These are phyloP conservation scores for Scolanthus callimorphus DNA, from an alignment of 92 coral and sea anemone species.

Conservation along the genomic window DNA sequence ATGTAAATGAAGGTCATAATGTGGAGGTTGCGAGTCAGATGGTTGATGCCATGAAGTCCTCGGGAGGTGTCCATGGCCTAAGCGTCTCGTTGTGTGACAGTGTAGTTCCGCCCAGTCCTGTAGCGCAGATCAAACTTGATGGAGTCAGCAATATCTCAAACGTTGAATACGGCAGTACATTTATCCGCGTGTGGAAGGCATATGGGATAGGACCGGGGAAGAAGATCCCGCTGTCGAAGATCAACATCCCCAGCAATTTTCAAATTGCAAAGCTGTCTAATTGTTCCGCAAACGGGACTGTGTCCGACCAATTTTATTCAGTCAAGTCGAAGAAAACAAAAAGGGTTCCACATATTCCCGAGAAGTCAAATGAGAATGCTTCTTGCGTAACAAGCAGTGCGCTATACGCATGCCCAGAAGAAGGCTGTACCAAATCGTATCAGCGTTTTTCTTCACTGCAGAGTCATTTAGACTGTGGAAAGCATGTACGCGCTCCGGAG, in stretches of 20 bases:
- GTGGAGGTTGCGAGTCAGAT: slow-evolving; percentile 44
- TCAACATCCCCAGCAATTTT: no score
- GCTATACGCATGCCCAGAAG: slow-evolving; percentile 31
- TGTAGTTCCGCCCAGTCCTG: background rate
- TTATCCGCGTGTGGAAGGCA: slow-evolving; percentile 55
- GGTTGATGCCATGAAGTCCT: slow-evolving; percentile 50
- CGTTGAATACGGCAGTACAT: slow-evolving; percentile 30
- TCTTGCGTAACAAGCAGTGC: no score
- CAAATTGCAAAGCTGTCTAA: no score
- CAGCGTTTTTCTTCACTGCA: slow-evolving; percentile 12
- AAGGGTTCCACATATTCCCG: no score
- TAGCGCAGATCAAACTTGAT: slow-evolving; percentile 8
- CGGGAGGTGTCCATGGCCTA: slow-evolving; percentile 51
- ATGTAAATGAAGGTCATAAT: slow-evolving; percentile 59
- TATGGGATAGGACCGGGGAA: slow-evolving; percentile 60
- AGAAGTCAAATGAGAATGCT: no score
- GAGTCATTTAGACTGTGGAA: slow-evolving; percentile 23
- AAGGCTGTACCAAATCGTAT: slow-evolving; percentile 12
- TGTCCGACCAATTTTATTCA: no score
- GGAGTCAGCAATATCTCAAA: slow-evolving; percentile 44
- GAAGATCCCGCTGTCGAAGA: no score
- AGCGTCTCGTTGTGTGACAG: slow-evolving; percentile 24
- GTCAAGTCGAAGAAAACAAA: no score
- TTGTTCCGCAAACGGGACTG: no score
- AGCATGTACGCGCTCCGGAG: slow-evolving; percentile 17